Evolutionary conservation across 2,888 invertebrate genomes (phyloP), one percentile per base, ranked within the genome.

Genomic region (Dynastes maya): DNA sequence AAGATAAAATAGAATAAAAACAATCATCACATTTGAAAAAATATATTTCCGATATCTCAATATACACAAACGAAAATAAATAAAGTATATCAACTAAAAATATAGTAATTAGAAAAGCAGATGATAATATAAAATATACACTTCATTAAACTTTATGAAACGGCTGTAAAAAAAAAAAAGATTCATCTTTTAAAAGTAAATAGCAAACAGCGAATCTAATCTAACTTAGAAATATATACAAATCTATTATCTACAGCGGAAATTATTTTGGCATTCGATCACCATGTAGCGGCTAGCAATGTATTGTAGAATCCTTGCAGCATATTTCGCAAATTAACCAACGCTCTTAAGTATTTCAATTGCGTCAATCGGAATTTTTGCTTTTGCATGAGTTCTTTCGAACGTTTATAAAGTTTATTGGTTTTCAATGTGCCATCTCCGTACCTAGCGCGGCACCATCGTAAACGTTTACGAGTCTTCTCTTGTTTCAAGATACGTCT

Each of bases 371-470:
- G 58, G 32, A 49, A 45, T 9, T 76, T 78, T 16, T 74, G 75
- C 58, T 70, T 78, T 16, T 65, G 55, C n/a, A 76, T 40, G 11
- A 76, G 45, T 58, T 68, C 78, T 63, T 45, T 78, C 3, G 78
- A 75, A 40, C 75, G 68, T 63, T 63, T 75, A 2, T 68, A 70
- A 8, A 72, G 6, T 29, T 75, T 75, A 29, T 67, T 68, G 9
- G 58, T 51, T 32, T 75, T 75, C 51, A 68, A 45, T 5, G 61
- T 51, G 13, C 78, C 78, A 67, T 78, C 78, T n/a, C 78, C 78
- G 16, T 78, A 78, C 22, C 32, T 78, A 1, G 78, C 78, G 4
- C 78, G 75, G 22, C 78, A 78, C 78, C 78, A 78, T 61, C 78
- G 55, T 16, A 78, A 63, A 5, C 78, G 68, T 51, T 75, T 78